Conservation (phyloP, 2,888 invertebrate species). For the Gastrophysa polygoni region DNA sequence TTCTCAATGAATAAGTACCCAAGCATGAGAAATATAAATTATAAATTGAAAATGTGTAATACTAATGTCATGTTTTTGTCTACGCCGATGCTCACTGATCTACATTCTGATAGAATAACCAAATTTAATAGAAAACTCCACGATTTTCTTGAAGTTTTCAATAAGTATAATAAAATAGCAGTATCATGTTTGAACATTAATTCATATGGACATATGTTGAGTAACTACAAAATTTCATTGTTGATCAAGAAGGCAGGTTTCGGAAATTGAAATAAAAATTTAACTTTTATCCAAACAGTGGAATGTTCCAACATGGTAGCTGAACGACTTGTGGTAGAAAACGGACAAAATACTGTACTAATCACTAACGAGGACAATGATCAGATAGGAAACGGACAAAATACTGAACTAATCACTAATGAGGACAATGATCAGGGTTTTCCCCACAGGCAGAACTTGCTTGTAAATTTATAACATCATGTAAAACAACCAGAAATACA, state of each 20-base stretch:
- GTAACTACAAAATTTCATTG: constrained; percentile 7
- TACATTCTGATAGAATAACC: constrained; percentile 4
- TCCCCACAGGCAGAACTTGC: background rate
- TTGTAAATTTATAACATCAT: too few species aligned
- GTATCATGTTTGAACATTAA: constrained; percentile 4
- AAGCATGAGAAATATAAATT: constrained; percentile 8
- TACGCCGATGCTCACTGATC: constrained; percentile 7
- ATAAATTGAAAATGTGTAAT: constrained; percentile 6
- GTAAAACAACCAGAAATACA: too few species aligned
- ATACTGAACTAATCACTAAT: background rate
- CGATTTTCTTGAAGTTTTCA: constrained; percentile 5
- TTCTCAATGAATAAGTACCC: constrained; percentile 10
- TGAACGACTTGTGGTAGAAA: constrained; percentile 7
- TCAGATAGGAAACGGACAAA: too few species aligned
- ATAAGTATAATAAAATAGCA: constrained; percentile 10
- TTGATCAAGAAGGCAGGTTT: constrained; percentile 1
- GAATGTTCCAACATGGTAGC: constrained; percentile 6
- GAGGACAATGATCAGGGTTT: constrained; percentile 3
- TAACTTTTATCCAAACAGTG: constrained; percentile 2
- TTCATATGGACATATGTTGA: constrained; percentile 10
- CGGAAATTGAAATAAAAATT: background rate
- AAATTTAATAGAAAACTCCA: background rate
- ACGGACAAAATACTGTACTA: too few species aligned
- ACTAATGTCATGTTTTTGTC: constrained; percentile 1
- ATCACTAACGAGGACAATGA: too few species aligned